Conservation (phyloP, 1,140 invertebrate species). For the Drosophila nannoptera region DNA sequence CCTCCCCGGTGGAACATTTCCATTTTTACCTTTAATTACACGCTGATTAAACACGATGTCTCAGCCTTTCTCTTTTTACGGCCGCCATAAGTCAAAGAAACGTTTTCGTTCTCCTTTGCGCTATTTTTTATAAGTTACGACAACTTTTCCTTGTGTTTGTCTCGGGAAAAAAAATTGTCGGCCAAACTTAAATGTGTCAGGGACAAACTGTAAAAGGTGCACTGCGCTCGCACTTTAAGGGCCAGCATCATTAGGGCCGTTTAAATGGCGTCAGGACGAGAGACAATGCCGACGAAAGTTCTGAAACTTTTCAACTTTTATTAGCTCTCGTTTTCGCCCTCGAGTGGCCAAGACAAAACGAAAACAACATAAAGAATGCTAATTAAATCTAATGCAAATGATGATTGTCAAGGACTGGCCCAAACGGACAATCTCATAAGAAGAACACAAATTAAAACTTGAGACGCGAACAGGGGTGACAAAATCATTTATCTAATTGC, state of each 20-base stretch:
- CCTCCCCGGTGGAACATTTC: too few species aligned
- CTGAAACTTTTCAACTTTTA: constrained; percentile 54
- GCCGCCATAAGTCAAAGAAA: not conserved
- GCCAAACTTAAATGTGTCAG: constrained; percentile 22
- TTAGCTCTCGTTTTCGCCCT: constrained; percentile 36
- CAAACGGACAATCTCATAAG: not conserved
- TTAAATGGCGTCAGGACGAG: constrained; percentile 26
- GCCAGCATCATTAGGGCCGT: constrained; percentile 45
- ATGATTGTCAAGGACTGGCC: constrained; percentile 16
- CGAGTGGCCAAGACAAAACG: constrained; percentile 10
- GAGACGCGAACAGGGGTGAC: constrained; percentile 6
- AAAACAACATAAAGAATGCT: constrained; percentile 52
- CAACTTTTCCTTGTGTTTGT: constrained; percentile 3
- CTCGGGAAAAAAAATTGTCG: constrained; percentile 29
- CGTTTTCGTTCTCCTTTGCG: constrained; percentile 32
- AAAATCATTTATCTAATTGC: constrained; percentile 17
- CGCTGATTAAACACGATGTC: not conserved
- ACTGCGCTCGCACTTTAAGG: constrained; percentile 38
- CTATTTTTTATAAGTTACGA: constrained; percentile 14
- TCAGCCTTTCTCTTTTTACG: not conserved
- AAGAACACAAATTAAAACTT: constrained; percentile 5
- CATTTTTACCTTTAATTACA: not conserved
- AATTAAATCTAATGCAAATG: constrained; percentile 68
- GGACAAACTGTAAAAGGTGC: constrained; percentile 34
- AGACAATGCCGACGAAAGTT: constrained; percentile 49